These are phyloP conservation scores for Leptinotarsa defecta DNA, from an alignment of 1,140 invertebrate genomes.

Conservation along the genomic window DNA sequence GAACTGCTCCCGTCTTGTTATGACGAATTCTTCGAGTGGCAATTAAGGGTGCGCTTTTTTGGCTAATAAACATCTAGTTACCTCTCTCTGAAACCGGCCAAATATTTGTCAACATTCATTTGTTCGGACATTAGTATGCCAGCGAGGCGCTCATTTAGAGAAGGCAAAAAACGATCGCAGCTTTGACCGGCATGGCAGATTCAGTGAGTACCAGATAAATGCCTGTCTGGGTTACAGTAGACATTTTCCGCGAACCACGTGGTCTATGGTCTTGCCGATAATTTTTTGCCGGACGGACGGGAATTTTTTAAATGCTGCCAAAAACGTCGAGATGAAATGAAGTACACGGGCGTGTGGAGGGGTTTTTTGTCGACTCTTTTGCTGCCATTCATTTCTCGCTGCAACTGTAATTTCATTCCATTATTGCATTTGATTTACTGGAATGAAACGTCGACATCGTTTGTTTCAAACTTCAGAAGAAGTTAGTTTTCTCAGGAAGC, in stretches of 20 bases:
- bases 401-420: background rate
- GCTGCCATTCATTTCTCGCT: background rate
- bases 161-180: slow-evolving; percentile 15
- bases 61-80: slow-evolving; percentile 26
- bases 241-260: slow-evolving; percentile 28
- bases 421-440: no score
- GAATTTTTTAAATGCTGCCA: slow-evolving; percentile 19
- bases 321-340: slow-evolving; percentile 7
- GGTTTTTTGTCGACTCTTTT: background rate
- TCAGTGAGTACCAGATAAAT: slow-evolving; percentile 24
- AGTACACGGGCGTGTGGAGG: background rate
- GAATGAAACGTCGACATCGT: no score
- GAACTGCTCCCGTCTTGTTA: slow-evolving; percentile 14
- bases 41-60: slow-evolving; percentile 17
- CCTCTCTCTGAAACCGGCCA: slow-evolving; percentile 21
- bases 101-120: slow-evolving; percentile 28
- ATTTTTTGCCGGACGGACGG: slow-evolving; percentile 18
- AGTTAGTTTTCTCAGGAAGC: no score
- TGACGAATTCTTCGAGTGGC: slow-evolving; percentile 23
- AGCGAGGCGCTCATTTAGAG: slow-evolving; percentile 9
- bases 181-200: slow-evolving; percentile 14
- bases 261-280: slow-evolving; percentile 24
- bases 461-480: no score
- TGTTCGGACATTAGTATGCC: slow-evolving; percentile 24
- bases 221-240: slow-evolving; percentile 27